phyloP scores from a whole-genome alignment of 2,797 vertebrate genomes.

The Tangara arthus region DNA sequence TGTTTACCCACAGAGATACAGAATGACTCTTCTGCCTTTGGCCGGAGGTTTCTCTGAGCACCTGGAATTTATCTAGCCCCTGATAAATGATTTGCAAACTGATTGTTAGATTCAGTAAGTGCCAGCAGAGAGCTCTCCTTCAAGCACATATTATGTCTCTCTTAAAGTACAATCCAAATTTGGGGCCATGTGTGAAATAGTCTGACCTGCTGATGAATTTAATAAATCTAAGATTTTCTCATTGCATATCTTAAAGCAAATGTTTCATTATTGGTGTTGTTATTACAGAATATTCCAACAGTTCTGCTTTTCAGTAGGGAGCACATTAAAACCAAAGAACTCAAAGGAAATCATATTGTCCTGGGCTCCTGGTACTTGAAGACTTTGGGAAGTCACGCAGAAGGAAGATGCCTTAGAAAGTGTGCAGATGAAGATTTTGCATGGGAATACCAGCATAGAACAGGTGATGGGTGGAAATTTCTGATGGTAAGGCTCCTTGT shows the following conservation, averaged over 20 bases:
- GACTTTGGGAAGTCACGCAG: background rate
- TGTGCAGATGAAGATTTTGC: background rate
- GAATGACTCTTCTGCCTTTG: background rate
- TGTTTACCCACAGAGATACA: background rate
- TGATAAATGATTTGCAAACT: background rate
- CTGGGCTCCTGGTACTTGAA: background rate
- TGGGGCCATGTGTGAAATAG: background rate
- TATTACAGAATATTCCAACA: background rate
- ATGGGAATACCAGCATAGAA: background rate
- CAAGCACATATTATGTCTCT: background rate
- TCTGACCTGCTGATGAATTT: background rate
- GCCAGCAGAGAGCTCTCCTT: background rate
- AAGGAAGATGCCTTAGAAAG: background rate
- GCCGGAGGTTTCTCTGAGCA: fast-evolving
- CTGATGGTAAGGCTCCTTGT: background rate
- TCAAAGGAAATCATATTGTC: background rate
- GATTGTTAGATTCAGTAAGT: background rate
- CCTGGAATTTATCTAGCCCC: background rate
- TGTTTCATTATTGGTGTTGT: background rate
- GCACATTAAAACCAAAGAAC: background rate
- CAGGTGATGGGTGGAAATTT: background rate
- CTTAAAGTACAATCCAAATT: background rate
- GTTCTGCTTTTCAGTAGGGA: background rate
- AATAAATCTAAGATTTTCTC: background rate
- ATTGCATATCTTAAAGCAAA: background rate